phyloP scores from a whole-genome alignment of 53 echinoderm and acorn worm species.

The Holothuria scabra region DNA sequence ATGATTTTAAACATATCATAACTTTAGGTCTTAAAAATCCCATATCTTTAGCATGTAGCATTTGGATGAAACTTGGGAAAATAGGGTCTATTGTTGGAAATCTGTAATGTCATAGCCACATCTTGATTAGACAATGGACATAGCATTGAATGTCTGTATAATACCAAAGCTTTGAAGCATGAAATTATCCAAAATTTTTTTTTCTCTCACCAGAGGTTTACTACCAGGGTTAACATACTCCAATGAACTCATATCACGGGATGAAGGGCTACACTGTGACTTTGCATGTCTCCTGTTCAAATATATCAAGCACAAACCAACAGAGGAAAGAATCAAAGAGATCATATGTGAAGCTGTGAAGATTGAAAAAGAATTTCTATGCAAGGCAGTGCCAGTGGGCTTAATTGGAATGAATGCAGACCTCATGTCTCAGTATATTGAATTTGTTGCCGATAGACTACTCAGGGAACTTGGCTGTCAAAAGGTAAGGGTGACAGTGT shows the following conservation, averaged over 20 bases:
- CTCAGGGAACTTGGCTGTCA: conserved; percentile 72
- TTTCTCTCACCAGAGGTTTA: conserved; percentile 67
- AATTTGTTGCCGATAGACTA: conserved; percentile 91
- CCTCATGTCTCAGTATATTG: conserved; percentile 85
- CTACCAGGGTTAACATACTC: conserved; percentile 91
- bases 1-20: too few relatives aligned
- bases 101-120: too few relatives aligned
- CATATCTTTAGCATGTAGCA: too few relatives aligned
- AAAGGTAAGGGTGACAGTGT: conserved; percentile 60
- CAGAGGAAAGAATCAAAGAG: conserved; percentile 50
- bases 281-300: conserved; percentile 92
- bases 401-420: conserved; percentile 90
- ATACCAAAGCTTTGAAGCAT: too few relatives aligned
- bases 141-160: too few relatives aligned
- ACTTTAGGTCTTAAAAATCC: too few relatives aligned
- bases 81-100: too few relatives aligned
- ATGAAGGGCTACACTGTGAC: conserved; percentile 96
- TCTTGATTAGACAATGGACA: too few relatives aligned
- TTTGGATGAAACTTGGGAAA: too few relatives aligned
- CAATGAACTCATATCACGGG: conserved; percentile 92
- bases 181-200: background rate
- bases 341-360: conserved; percentile 82
- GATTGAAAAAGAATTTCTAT: conserved; percentile 79
- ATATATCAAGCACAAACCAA: conserved; percentile 70
- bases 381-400: conserved; percentile 71